Evolutionary conservation across 2,888 invertebrate genomes (phyloP).

Genomic region (Bibio marci): DNA sequence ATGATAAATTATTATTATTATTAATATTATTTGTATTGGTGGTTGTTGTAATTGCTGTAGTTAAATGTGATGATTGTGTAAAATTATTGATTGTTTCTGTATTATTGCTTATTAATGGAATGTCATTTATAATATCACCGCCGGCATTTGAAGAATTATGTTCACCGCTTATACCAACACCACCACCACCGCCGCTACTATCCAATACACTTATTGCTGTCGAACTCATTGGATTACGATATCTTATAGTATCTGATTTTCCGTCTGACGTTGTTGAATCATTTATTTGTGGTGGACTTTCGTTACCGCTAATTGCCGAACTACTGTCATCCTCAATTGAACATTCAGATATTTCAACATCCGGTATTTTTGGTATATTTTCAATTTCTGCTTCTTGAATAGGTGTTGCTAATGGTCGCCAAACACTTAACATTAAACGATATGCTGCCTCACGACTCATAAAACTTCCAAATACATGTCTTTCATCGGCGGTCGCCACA

Average conservation of each 20-base stretch:
- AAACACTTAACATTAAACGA: slow-evolving; percentile 72
- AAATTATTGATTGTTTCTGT: too few species aligned
- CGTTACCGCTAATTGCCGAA: slow-evolving; percentile 36
- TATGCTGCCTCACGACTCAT: slow-evolving; percentile 78
- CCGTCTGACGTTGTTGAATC: slow-evolving; percentile 11
- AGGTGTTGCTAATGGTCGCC: slow-evolving; percentile 36
- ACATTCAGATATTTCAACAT: slow-evolving; percentile 24
- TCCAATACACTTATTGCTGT: background rate
- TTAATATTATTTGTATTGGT: too few species aligned
- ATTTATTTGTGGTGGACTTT: slow-evolving; percentile 22
- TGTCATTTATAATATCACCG: background rate
- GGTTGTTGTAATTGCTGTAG: too few species aligned
- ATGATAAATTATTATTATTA: too few species aligned
- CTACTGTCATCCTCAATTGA: slow-evolving; percentile 36
- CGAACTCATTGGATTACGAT: background rate
- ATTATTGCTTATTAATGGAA: background rate
- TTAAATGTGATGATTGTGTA: too few species aligned
- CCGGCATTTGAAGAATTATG: background rate
- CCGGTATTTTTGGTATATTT: slow-evolving; percentile 22
- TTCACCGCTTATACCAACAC: background rate
- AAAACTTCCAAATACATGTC: slow-evolving; percentile 80
- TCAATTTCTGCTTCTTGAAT: slow-evolving; percentile 20
- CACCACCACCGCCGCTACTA: background rate
- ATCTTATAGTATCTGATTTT: slow-evolving; percentile 13
- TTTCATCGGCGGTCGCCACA: slow-evolving; percentile 56